Conservation (phyloP, 64 coral and sea anemone genomes). For the Anthopleura sola region DNA sequence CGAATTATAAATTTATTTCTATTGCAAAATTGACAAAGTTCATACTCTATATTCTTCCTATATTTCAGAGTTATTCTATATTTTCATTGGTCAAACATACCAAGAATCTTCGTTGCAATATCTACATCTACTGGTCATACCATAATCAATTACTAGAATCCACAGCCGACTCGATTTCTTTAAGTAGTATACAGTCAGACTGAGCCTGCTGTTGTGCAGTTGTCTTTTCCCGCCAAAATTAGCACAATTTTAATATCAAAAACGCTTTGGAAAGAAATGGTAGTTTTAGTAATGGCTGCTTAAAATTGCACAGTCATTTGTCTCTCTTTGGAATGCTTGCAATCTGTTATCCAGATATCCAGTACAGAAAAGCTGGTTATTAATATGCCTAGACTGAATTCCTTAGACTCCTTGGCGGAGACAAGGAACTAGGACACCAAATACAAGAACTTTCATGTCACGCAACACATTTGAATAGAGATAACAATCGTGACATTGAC, state of each 20-base stretch:
- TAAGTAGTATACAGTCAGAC: neutral
- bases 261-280: neutral
- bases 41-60: neutral
- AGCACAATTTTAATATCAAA: neutral
- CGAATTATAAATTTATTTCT: conserved; percentile 7
- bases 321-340: too few relatives aligned
- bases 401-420: too few relatives aligned
- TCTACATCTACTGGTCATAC: neutral
- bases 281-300: neutral
- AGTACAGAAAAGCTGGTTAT: too few relatives aligned
- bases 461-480: too few relatives aligned
- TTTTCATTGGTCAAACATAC: neutral
- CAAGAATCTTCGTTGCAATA: neutral
- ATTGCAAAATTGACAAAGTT: neutral
- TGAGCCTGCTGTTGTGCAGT: conserved; percentile 2
- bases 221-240: conserved; percentile 4
- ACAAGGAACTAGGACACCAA: too few relatives aligned
- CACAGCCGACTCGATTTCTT: neutral
- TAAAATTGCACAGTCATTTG: neutral
- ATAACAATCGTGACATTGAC: too few relatives aligned
- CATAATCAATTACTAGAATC: neutral
- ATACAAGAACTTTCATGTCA: too few relatives aligned
- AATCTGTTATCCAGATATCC: too few relatives aligned
- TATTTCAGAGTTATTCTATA: neutral
- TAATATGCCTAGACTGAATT: too few relatives aligned